A percentile compares a stretch with the other conserved stretches of the same genome.
These are phyloP conservation scores for Manis crassicaudata DNA, from an alignment of 2,797 vertebrate genomes.

Conservation along the genomic window DNA sequence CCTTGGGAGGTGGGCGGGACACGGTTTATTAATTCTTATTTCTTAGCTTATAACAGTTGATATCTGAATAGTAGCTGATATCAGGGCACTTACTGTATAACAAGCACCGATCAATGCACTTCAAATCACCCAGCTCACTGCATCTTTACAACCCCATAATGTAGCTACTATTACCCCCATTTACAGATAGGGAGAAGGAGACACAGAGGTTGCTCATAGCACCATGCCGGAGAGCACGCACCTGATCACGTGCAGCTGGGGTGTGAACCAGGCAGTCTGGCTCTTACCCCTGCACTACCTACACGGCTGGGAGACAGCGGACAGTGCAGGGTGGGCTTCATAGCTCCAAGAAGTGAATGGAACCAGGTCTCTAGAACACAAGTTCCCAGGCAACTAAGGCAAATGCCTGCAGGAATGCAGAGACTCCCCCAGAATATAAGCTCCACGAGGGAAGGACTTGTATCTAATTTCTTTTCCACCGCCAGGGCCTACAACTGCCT, in stretches of 20 bases:
- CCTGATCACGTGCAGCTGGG: neutral
- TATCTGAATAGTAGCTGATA: neutral
- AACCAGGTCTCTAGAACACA: neutral
- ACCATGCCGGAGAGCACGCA: neutral
- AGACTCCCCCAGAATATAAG: neutral
- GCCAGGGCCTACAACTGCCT: neutral
- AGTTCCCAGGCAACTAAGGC: neutral
- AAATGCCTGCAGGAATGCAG: neutral
- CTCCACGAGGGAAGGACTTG: neutral
- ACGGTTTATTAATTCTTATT: neutral
- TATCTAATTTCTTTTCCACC: neutral
- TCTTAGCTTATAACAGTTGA: neutral
- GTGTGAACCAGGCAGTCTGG: neutral
- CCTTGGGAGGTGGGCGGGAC: neutral
- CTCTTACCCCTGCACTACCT: neutral
- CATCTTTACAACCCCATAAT: neutral
- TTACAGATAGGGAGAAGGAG: neutral
- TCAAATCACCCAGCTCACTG: neutral
- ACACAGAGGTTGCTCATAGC: neutral
- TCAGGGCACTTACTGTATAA: neutral
- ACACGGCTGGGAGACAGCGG: no score
- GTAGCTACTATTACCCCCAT: neutral
- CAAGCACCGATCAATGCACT: neutral
- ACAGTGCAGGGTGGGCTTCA: fast-evolving
- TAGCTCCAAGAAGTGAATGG: neutral